These are phyloP conservation scores for Hypomecis atomaria DNA, from an alignment of 2,888 invertebrate genomes.

Conservation along the genomic window DNA sequence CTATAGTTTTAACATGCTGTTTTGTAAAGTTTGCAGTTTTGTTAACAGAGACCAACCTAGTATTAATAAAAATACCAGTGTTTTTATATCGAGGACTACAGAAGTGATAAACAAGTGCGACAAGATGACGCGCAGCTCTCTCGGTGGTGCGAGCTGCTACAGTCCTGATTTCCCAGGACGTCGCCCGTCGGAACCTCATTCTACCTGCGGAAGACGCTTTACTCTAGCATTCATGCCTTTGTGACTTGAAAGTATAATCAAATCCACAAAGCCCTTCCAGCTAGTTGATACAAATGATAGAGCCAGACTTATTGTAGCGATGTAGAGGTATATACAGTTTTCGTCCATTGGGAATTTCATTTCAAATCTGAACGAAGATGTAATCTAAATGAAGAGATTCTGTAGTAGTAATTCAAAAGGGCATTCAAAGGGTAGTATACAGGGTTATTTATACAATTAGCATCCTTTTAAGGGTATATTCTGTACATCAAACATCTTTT, in stretches of 20 bases:
- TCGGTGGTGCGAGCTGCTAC: slow-evolving; percentile 49
- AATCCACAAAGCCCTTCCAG: slow-evolving; percentile 13
- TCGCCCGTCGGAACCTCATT: slow-evolving; percentile 58
- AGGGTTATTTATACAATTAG: too few species aligned
- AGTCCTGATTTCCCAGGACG: slow-evolving; percentile 78
- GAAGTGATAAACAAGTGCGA: slow-evolving; percentile 35
- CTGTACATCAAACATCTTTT: too few species aligned
- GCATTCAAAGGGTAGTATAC: background rate
- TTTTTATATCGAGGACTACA: slow-evolving; percentile 11
- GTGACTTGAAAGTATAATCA: slow-evolving; percentile 21
- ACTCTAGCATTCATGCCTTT: slow-evolving; percentile 16
- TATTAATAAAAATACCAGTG: background rate
- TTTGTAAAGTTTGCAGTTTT: background rate
- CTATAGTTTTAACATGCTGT: background rate
- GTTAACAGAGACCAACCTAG: background rate
- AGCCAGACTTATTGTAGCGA: slow-evolving; percentile 3
- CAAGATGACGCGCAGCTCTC: slow-evolving; percentile 32
- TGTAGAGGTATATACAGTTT: slow-evolving; percentile 1
- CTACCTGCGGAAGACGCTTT: slow-evolving; percentile 48
- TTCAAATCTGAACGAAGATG: background rate
- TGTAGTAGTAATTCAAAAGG: slow-evolving; percentile 8
- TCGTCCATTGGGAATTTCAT: slow-evolving; percentile 11
- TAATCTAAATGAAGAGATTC: slow-evolving; percentile 1
- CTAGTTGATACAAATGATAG: slow-evolving; percentile 15
- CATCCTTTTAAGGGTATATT: too few species aligned